Percentiles rank a stretch among this genome's conserved stretches.
Evolutionary conservation across 2,888 invertebrate genomes (phyloP).

Genomic region (Hirtodrosophila alboralis): DNA sequence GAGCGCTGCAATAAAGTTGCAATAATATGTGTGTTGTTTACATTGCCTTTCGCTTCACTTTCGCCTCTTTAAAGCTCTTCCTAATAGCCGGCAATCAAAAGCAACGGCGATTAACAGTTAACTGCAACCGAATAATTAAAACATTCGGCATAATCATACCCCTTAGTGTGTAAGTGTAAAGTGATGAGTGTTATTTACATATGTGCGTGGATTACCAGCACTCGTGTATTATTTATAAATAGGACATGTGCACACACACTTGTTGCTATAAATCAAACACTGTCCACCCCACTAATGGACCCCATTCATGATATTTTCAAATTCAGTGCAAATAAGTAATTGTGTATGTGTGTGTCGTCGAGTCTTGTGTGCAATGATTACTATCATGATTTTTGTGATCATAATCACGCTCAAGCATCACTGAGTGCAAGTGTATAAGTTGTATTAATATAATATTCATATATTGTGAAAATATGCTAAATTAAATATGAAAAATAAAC

Average conservation of each 20-base stretch:
- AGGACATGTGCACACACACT: slow-evolving; percentile 14
- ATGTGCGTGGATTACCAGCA: slow-evolving; percentile 28
- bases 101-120: slow-evolving; percentile 29
- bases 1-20: slow-evolving; percentile 1
- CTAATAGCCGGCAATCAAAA: slow-evolving; percentile 43
- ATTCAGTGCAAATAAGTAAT: no score
- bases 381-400: no score
- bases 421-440: no score
- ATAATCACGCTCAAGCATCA: no score
- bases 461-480: no score
- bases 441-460: no score
- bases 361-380: no score
- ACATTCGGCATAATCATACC: slow-evolving; percentile 32
- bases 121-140: slow-evolving; percentile 38
- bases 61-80: background rate
- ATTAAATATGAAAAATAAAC: no score
- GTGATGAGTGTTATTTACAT: slow-evolving; percentile 4
- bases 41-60: slow-evolving; percentile 28
- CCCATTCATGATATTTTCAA: background rate
- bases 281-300: slow-evolving; percentile 5
- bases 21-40: slow-evolving; percentile 39
- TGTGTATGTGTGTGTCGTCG: no score
- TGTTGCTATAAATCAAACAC: slow-evolving; percentile 28
- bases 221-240: slow-evolving; percentile 14
- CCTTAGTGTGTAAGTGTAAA: background rate